Percentiles rank a stretch among this genome's conserved stretches.
These are phyloP conservation scores for Myrmecophaga tridactyla DNA, from an alignment of 2,113 vertebrate genomes.

Conservation along the genomic window DNA sequence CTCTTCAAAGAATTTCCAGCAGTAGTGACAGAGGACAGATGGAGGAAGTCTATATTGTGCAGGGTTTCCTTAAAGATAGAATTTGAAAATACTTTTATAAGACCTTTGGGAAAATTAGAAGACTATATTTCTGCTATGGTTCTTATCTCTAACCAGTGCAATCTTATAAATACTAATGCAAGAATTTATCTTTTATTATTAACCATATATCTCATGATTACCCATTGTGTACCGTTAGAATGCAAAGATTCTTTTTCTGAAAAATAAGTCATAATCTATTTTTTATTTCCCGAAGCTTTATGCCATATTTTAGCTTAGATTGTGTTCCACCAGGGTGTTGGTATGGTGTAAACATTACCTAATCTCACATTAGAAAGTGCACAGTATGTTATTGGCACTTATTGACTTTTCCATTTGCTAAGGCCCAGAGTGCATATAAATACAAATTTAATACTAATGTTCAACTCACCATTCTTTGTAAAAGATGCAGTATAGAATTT, in stretches of 20 bases:
- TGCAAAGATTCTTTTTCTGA: background rate
- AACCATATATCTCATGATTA: background rate
- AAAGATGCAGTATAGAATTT: background rate
- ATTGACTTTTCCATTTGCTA: background rate
- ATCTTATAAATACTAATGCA: background rate
- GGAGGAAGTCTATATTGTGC: background rate
- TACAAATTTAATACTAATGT: background rate
- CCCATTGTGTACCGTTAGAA: background rate
- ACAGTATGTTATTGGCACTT: background rate
- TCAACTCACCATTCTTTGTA: background rate
- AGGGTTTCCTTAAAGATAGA: background rate
- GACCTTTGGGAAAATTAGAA: background rate
- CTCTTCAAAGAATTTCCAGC: background rate
- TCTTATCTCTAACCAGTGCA: background rate
- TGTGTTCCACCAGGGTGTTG: background rate
- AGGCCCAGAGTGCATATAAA: background rate
- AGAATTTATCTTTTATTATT: background rate
- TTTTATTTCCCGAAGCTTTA: background rate
- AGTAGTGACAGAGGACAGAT: background rate
- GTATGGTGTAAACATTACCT: background rate
- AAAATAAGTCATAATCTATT: background rate
- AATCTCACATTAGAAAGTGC: background rate
- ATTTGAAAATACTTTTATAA: background rate
- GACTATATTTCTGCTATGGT: background rate
- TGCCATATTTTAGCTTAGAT: background rate